Evolutionary conservation across 2,113 vertebrate species (phyloP).

Genomic region (Lepus timidus): DNA sequence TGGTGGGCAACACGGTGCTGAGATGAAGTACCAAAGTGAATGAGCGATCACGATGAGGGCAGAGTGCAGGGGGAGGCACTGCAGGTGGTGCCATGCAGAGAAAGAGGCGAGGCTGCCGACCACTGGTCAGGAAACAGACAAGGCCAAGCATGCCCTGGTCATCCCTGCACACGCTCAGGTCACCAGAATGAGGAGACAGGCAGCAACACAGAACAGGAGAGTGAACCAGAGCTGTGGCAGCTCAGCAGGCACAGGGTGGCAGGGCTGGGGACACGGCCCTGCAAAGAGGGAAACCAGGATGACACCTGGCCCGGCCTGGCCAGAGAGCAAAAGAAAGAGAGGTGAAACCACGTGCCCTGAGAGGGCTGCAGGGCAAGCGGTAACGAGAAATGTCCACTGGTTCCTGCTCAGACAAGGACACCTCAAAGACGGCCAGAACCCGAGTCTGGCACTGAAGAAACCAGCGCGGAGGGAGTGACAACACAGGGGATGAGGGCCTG

Average conservation of each 20-base stretch:
- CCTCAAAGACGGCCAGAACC: not conserved
- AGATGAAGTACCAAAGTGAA: not conserved
- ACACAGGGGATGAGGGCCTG: not conserved
- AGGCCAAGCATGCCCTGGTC: not conserved
- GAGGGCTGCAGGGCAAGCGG: not conserved
- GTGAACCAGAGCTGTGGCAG: not conserved
- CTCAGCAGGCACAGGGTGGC: not conserved
- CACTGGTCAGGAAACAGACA: not conserved
- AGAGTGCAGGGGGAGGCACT: not conserved
- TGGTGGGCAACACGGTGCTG: not conserved
- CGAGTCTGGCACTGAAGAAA: not conserved
- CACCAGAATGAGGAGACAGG: not conserved
- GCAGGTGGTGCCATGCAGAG: not conserved
- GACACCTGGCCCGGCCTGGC: not conserved
- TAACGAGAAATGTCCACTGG: not conserved
- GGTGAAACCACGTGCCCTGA: not conserved
- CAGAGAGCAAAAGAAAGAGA: not conserved
- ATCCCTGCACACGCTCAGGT: not conserved
- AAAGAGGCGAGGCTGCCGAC: not conserved
- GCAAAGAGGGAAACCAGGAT: not conserved
- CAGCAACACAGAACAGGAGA: not conserved
- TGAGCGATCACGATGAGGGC: not conserved
- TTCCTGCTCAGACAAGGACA: not conserved
- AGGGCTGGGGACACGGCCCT: not conserved
- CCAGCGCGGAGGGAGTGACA: not conserved